Conservation (phyloP, 2,888 invertebrate genomes). For the Pristionchus arcanus region DNA sequence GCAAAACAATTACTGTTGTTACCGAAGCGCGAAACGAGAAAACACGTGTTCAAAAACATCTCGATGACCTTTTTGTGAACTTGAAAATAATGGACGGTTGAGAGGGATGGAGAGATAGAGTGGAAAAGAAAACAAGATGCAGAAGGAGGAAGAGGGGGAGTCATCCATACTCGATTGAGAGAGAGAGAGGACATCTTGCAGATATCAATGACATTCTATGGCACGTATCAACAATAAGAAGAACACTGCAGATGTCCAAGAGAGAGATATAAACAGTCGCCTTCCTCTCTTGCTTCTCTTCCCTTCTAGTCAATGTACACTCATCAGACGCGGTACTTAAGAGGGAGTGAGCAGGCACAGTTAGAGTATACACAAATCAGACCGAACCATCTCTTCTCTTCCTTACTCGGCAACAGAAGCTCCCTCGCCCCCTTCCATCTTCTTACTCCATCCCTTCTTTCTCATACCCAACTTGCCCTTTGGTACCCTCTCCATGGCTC, state of each 20-base stretch:
- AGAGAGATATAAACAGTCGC: background rate
- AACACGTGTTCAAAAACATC: background rate
- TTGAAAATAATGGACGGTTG: background rate
- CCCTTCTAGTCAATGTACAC: constrained; percentile 9
- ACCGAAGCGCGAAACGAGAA: background rate
- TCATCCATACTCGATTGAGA: constrained; percentile 41
- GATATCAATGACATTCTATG: background rate
- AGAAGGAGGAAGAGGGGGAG: constrained; percentile 4
- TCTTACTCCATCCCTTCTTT: constrained; percentile 6
- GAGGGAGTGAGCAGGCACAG: constrained; percentile 36
- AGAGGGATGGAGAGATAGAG: background rate
- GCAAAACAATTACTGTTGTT: background rate
- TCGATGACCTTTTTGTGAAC: background rate
- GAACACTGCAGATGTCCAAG: background rate
- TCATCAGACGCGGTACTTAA: constrained; percentile 48
- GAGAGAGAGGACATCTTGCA: background rate
- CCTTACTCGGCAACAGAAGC: constrained; percentile 43
- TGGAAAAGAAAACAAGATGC: constrained; percentile 32
- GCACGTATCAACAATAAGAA: constrained; percentile 9
- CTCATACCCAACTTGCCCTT: constrained; percentile 46
- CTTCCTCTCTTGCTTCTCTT: background rate
- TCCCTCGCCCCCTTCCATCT: background rate
- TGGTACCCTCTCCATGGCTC: background rate
- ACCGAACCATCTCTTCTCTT: background rate
- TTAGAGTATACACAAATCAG: constrained; percentile 44